Percentiles rank a stretch among this genome's conserved stretches.
Evolutionary conservation across 2,888 invertebrate genomes (phyloP).

Genomic region (Chironomus riparius): DNA sequence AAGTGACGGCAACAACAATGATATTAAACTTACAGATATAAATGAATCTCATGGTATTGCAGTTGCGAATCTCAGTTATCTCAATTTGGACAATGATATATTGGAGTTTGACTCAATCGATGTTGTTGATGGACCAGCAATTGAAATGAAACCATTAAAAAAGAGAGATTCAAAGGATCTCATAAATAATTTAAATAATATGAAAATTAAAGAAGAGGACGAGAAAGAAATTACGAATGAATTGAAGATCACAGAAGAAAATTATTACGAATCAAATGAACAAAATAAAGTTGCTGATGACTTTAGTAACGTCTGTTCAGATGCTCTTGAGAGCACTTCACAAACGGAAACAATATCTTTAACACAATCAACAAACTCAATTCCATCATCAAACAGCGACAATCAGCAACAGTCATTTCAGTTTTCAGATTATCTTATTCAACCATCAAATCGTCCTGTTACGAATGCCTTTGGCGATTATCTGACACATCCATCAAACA

Average conservation of each 20-base stretch:
- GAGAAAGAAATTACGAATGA: conserved; percentile 36
- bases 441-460: conserved; percentile 55
- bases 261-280: conserved; percentile 41
- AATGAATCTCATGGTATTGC: conserved; percentile 30
- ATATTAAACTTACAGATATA: conserved; percentile 30
- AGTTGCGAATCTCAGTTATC: conserved; percentile 41
- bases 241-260: conserved; percentile 40
- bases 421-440: conserved; percentile 47
- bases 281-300: conserved; percentile 37
- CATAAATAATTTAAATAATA: conserved; percentile 37
- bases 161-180: conserved; percentile 28
- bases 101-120: conserved; percentile 31
- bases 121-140: neutral
- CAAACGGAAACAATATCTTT: conserved; percentile 19
- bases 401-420: conserved; percentile 14
- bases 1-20: conserved; percentile 37
- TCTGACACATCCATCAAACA: conserved; percentile 40
- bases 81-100: conserved; percentile 39
- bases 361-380: neutral
- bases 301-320: conserved; percentile 41
- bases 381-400: conserved; percentile 24
- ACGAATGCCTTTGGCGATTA: conserved; percentile 39
- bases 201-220: conserved; percentile 33
- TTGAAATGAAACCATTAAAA: neutral
- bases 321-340: conserved; percentile 36